A percentile compares a stretch with the other conserved stretches of the same genome.
phyloP scores from a whole-genome alignment of 2,797 vertebrate genomes.

The Manis pentadactyla region DNA sequence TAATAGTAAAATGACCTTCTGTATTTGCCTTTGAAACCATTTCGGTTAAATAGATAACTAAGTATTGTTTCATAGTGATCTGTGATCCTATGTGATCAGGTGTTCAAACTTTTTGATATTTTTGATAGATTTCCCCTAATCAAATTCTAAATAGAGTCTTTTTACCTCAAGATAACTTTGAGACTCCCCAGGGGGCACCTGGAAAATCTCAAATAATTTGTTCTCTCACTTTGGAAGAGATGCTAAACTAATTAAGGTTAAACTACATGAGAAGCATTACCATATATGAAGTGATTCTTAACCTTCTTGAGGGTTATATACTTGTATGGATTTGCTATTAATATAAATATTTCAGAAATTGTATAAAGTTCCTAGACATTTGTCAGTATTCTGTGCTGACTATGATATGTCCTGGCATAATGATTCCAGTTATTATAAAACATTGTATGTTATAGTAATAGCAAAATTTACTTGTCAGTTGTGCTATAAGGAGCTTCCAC shows the following conservation, averaged over 20 bases:
- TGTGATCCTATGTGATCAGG: not conserved
- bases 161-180: not conserved
- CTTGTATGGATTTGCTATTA: not conserved
- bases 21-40: not conserved
- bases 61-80: not conserved
- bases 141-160: not conserved
- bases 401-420: not conserved
- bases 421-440: not conserved
- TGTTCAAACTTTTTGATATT: not conserved
- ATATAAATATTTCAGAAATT: not conserved
- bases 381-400: not conserved
- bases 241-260: not conserved
- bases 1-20: not conserved
- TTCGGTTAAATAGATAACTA: not conserved
- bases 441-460: conserved; percentile 38
- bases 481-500: not conserved
- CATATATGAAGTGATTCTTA: not conserved
- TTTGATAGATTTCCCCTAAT: not conserved
- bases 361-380: not conserved
- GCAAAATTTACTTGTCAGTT: conserved; percentile 39
- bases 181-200: not conserved
- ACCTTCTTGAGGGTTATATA: not conserved
- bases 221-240: not conserved
- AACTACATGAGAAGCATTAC: not conserved
- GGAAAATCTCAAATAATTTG: conserved; percentile 18